Evolutionary conservation across 2,888 invertebrate genomes (phyloP), one percentile per base, ranked within the genome.

Genomic region (Nomada flava): DNA sequence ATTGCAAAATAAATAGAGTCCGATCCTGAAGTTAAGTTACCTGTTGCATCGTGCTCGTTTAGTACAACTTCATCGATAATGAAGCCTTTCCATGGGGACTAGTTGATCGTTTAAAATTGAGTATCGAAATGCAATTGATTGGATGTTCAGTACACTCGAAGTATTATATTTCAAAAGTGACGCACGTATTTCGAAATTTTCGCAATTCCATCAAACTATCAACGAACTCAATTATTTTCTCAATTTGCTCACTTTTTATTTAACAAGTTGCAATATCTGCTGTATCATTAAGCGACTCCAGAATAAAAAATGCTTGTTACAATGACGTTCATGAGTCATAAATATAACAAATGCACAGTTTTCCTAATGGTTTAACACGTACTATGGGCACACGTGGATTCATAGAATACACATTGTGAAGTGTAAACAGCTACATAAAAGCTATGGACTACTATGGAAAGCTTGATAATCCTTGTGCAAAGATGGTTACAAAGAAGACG

Each of bases 31-130:
- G 77, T 80, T 36, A 63, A 80, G 72, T 82, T 85, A 88, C 84
- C 86, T 85, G 87, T 86, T 86, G 86, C 81, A 76, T 64, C 73
- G 77, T 53, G 67, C 47, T 23, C 72, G 68, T 78, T 68, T 68
- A 20, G 36, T 52, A 59, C 50, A 82, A 84, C 64, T 78, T 80
- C 69, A 20, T 60, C 82, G 77, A 80, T 83, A 76, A 75, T 63
- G 72, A 65, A 65, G 50, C 42, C 23, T 52, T 36, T 20, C 73
- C 62, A 10, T 59, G 53, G 70, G 55, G 65, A 50, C 50, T 64
- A 65, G 2, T n/a, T 4, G 42, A 55, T 59, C n/a, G 29, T 72
- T 67, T 71, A 60, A 74, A 78, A 77, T 59, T 63, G 71, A 75
- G 60, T 75, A 77, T 84, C 52, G 59, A 57, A 53, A 55, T 53